Evolutionary conservation across 2,888 invertebrate genomes (phyloP), one percentile per base, ranked within the genome.

Genomic region (Automeris io): DNA sequence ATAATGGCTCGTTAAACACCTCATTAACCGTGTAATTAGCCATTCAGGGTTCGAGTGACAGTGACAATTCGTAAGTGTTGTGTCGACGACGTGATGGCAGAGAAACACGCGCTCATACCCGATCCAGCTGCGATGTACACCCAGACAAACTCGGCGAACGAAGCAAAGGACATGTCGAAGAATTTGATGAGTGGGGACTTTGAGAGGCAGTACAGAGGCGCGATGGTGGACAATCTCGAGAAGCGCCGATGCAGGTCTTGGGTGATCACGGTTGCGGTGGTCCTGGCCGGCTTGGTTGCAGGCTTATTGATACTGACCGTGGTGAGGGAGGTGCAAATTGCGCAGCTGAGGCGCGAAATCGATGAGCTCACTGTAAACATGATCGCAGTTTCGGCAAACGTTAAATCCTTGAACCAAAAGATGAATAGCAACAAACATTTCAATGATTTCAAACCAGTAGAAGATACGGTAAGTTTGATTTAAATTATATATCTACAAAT

Each of bases 151-250:
- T 24, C 39, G 47, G 61, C 71, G 57, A 77, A 68, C 51, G 78
- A 78, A 43, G 66, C 62, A 24, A 76, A 76, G 58, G 82, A 82
- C 66, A 61, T 76, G 61, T 79, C 83, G 9, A 79, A 78, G 64
- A 85, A 80, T 44, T 64, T 86, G 58, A 80, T 86, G 75, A 75
- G 75, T 46, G 78, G 78, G 47, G 85, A 86, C 45, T 83, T 77
- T 46, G 81, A 82, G 58, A 69, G 71, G 55, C 80, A 80, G 51
- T 82, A 73, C 50, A 62, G 61, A 31, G 61, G 59, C 44, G 63
- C 54, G 35, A 60, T 68, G 57, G 59, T 56, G 58, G 65, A 70
- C 52, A 74, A 70, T 53, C 54, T 55, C 6, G 50, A 57, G 29
- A 29, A 16, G 33, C 48, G 61, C 43, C 53, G 70, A 44, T 57